These are phyloP conservation scores for Takifugu flavidus DNA, from an alignment of 2,113 vertebrate species.

Conservation along the genomic window DNA sequence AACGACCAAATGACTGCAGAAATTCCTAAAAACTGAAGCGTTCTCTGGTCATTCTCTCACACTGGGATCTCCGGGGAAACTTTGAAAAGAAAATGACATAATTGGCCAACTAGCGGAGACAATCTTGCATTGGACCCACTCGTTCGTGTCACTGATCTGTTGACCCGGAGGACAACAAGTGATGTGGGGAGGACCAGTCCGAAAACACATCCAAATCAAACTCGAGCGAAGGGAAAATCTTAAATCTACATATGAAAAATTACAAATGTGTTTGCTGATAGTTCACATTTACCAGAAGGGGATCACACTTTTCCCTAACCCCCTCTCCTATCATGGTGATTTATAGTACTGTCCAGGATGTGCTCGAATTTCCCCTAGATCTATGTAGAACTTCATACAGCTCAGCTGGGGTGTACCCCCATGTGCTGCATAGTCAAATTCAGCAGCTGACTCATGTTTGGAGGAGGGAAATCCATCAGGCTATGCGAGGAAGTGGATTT, in stretches of 20 bases:
- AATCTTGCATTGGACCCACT: constrained; percentile 16
- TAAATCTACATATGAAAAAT: no score
- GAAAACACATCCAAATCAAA: no score
- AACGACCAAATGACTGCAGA: constrained; percentile 12
- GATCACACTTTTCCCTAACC: no score
- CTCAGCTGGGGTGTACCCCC: not conserved
- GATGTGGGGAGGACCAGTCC: no score
- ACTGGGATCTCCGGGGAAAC: constrained; percentile 48
- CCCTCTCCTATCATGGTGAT: no score
- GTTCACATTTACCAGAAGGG: no score
- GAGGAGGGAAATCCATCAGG: not conserved
- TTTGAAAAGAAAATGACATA: constrained; percentile 51
- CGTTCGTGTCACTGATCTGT: constrained; percentile 22
- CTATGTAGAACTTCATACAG: no score
- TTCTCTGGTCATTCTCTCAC: constrained; percentile 37
- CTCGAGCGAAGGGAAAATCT: no score
- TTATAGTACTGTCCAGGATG: no score
- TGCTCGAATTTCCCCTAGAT: no score
- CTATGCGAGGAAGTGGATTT: constrained; percentile 8
- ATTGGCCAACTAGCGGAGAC: constrained; percentile 48
- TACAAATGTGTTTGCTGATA: no score
- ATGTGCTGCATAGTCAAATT: not conserved
- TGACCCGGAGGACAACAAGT: constrained; percentile 13
- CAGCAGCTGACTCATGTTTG: constrained; percentile 1
- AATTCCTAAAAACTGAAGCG: constrained; percentile 22